Percentiles rank a stretch among this genome's conserved stretches.
Evolutionary conservation across 2,113 vertebrate genomes (phyloP).

Genomic region (Chamaetylas fuelleborni): DNA sequence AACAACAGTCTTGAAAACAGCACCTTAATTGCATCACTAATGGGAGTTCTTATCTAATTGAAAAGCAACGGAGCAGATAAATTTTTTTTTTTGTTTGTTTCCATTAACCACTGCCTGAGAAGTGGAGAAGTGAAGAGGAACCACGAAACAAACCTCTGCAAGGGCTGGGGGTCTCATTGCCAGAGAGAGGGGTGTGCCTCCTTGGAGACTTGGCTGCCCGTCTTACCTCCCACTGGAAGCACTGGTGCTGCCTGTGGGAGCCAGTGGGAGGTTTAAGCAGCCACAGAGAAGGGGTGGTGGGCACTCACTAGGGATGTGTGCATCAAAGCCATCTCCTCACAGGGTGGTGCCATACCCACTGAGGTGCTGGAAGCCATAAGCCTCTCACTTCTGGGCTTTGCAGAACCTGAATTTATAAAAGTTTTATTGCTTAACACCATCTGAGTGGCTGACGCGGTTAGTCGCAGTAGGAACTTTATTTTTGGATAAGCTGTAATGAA

Average conservation of each 20-base stretch:
- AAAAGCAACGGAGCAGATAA: constrained; percentile 38
- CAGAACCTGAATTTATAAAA: background rate
- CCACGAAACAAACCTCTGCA: background rate
- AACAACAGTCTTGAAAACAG: constrained; percentile 35
- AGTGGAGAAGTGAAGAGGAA: background rate
- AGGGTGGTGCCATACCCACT: background rate
- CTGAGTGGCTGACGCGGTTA: background rate
- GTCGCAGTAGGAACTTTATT: background rate
- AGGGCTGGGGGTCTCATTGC: fast-evolving
- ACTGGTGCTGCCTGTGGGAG: fast-evolving
- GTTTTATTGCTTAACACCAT: background rate
- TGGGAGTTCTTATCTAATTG: constrained; percentile 58
- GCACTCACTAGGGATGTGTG: background rate
- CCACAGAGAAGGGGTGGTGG: background rate
- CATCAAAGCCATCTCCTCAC: background rate
- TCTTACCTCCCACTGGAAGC: background rate
- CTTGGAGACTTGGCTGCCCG: background rate
- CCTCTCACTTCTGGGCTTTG: background rate
- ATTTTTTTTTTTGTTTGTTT: constrained; percentile 30
- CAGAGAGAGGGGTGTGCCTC: background rate
- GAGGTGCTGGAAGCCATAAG: background rate
- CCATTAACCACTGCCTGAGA: constrained; percentile 30
- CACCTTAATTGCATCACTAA: constrained; percentile 56
- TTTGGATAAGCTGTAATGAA: background rate
- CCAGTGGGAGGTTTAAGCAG: background rate